phyloP scores from a whole-genome alignment of 37 sponge, comb jelly and placozoan species.

The Crambe crambe region DNA sequence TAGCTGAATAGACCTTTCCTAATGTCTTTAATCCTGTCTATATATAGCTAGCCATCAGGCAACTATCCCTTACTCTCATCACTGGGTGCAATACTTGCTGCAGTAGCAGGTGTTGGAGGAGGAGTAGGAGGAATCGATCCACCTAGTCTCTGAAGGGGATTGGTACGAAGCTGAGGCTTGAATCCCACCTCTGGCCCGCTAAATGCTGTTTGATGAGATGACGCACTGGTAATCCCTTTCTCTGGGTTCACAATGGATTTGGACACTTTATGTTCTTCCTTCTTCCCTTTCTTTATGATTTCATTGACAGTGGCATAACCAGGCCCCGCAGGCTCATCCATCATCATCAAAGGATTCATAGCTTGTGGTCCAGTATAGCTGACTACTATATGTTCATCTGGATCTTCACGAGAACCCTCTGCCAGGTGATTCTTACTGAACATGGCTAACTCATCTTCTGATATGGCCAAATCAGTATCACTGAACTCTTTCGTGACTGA shows the following conservation, averaged over 20 bases:
- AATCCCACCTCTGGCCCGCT: conserved; percentile 55
- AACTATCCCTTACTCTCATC: conserved; percentile 45
- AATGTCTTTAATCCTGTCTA: too few species aligned
- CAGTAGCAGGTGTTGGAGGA: conserved; percentile 58
- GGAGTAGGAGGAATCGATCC: conserved; percentile 32
- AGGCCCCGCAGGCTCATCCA: not conserved
- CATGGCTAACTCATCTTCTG: conserved; percentile 23
- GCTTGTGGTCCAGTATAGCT: conserved; percentile 4
- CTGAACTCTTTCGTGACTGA: not conserved
- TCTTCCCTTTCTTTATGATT: conserved; percentile 15
- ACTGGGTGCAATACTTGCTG: conserved; percentile 15
- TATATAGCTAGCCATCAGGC: too few species aligned
- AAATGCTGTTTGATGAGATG: conserved; percentile 1
- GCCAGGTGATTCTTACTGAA: not conserved
- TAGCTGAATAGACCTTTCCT: too few species aligned
- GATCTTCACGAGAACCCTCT: not conserved
- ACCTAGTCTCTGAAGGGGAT: conserved; percentile 46
- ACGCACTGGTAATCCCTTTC: not conserved
- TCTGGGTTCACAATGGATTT: conserved; percentile 59
- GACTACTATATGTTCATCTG: conserved; percentile 17
- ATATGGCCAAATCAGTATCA: not conserved
- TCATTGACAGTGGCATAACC: conserved; percentile 36
- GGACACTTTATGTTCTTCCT: conserved; percentile 4
- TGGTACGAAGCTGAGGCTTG: conserved; percentile 48
- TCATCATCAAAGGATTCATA: not conserved